phyloP scores from a whole-genome alignment of 2,888 invertebrate species.

The Limulus polyphemus region DNA sequence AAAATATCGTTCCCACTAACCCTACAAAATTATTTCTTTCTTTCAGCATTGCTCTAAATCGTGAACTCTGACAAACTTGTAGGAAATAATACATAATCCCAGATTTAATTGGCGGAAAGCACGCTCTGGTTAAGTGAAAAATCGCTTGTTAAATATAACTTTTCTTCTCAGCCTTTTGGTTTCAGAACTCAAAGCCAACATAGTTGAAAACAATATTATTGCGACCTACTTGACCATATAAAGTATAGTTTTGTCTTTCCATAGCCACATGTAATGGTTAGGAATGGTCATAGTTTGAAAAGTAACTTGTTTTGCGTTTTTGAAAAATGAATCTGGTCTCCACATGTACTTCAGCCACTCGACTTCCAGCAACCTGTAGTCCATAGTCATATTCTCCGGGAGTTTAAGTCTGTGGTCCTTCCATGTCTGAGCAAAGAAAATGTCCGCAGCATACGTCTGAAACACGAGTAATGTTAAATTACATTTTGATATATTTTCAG shows the following conservation, averaged over 20 bases:
- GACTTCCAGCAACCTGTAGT: constrained; percentile 41
- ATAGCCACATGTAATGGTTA: constrained; percentile 81
- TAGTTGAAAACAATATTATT: neutral
- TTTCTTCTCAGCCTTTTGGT: no score
- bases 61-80: no score
- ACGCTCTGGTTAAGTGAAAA: no score
- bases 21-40: no score
- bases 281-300: constrained; percentile 92
- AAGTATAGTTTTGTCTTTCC: constrained; percentile 76
- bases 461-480: neutral
- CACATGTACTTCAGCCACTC: constrained; percentile 24
- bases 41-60: no score
- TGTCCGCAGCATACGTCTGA: constrained; percentile 84
- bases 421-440: constrained; percentile 87
- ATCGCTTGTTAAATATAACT: no score
- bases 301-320: constrained; percentile 59
- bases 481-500: no score
- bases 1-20: no score
- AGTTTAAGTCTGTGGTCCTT: constrained; percentile 71
- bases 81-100: no score
- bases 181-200: no score
- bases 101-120: no score
- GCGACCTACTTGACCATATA: constrained; percentile 76
- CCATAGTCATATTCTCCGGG: constrained; percentile 75
- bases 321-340: constrained; percentile 25